Evolutionary conservation across 1,140 invertebrate species (phyloP).

Genomic region (Lanistes nyassanus): DNA sequence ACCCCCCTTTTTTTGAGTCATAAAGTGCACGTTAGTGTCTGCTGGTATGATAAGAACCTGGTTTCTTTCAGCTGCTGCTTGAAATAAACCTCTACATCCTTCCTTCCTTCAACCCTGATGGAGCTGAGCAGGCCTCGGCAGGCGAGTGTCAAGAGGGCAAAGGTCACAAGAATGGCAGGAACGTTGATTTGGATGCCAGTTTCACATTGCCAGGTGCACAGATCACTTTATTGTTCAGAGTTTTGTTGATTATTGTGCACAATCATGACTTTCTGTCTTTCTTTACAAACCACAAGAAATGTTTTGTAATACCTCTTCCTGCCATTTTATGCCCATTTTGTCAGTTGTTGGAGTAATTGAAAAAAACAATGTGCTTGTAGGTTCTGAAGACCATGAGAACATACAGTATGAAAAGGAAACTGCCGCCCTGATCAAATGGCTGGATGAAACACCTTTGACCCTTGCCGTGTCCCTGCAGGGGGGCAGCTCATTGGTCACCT

Average conservation of each 20-base stretch:
- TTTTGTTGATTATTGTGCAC: not conserved
- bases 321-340: not conserved
- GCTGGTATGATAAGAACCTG: not conserved
- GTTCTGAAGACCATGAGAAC: not conserved
- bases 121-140: conserved; percentile 79
- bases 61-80: conserved; percentile 71
- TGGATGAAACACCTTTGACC: not conserved
- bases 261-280: not conserved
- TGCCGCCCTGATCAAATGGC: not conserved
- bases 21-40: not conserved
- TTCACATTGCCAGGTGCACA: conserved; percentile 79
- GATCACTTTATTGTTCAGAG: not conserved
- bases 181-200: conserved; percentile 92
- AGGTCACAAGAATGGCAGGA: conserved; percentile 81
- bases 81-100: conserved; percentile 84
- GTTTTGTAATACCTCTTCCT: not conserved
- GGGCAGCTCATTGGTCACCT: conserved; percentile 7
- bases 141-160: conserved; percentile 65
- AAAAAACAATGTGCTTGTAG: not conserved
- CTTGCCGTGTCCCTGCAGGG: conserved; percentile 7
- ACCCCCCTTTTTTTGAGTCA: too few species aligned
- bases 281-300: not conserved
- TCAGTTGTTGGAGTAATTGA: not conserved
- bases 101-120: conserved; percentile 89
- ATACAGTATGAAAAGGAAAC: not conserved